Conservation (phyloP, 1,140 invertebrate genomes). For the Coenobita brevimanus region DNA sequence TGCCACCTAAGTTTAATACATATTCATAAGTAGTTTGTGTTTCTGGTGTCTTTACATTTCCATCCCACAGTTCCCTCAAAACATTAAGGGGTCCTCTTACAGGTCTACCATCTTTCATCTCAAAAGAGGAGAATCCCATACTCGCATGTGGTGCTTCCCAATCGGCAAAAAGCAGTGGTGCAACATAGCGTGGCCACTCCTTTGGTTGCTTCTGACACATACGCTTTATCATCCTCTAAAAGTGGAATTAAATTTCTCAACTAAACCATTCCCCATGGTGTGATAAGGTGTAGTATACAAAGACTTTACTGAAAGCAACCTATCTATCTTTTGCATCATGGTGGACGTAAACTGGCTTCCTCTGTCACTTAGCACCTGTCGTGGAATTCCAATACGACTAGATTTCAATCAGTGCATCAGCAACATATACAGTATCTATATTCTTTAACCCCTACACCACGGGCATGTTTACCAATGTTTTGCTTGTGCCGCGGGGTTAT, state of each 20-base stretch:
- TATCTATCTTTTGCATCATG: neutral
- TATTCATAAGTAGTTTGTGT: neutral
- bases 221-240: neutral
- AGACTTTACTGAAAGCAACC: neutral
- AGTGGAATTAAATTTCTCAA: neutral
- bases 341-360: neutral
- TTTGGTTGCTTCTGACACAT: neutral
- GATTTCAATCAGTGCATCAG: neutral
- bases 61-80: neutral
- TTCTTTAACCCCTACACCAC: too few relatives aligned
- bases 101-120: neutral
- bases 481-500: too few relatives aligned
- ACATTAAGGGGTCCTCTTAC: neutral
- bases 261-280: neutral
- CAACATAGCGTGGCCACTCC: neutral
- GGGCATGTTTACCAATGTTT: too few relatives aligned
- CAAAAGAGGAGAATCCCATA: neutral
- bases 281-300: neutral
- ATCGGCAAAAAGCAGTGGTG: neutral
- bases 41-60: neutral
- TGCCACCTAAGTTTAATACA: neutral
- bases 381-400: neutral
- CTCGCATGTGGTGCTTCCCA: neutral
- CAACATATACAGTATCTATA: neutral
- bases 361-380: neutral